Conservation (phyloP, 2,797 vertebrate genomes). For the Thunnus albacares region DNA sequence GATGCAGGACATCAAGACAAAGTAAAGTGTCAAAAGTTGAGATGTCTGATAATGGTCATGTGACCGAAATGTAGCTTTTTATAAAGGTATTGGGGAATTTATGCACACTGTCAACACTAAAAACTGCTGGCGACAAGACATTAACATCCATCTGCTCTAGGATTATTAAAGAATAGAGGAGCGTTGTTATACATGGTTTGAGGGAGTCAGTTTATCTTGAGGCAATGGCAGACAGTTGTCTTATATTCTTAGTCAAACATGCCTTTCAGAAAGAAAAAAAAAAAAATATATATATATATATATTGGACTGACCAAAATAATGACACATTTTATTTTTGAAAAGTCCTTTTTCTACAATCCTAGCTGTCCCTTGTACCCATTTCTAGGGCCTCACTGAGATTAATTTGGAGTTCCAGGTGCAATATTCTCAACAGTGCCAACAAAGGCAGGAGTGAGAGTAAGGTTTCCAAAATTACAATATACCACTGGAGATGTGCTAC, state of each 20-base stretch:
- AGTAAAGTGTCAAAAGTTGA: no score
- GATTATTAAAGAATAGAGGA: not conserved
- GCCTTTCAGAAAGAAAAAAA: no score
- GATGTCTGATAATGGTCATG: no score
- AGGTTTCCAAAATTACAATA: not conserved
- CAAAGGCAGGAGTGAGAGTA: not conserved
- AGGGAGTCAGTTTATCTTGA: not conserved
- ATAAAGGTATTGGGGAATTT: not conserved
- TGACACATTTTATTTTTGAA: no score
- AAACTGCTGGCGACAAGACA: not conserved
- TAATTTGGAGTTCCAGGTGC: not conserved
- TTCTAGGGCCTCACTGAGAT: no score
- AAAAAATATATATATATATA: no score
- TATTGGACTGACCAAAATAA: no score
- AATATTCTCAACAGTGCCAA: not conserved
- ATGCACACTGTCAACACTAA: not conserved
- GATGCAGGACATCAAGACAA: no score
- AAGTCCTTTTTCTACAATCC: not conserved
- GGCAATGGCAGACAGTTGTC: not conserved
- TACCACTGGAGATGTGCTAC: not conserved
- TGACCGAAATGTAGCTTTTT: slow-evolving; percentile 3
- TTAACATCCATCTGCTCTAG: not conserved
- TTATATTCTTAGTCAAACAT: not conserved
- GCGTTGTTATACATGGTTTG: not conserved
- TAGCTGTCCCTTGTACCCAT: not conserved